Percentiles rank a stretch among this genome's conserved stretches.
Conservation (phyloP, 2,113 vertebrate genomes). For the Melospiza georgiana region DNA sequence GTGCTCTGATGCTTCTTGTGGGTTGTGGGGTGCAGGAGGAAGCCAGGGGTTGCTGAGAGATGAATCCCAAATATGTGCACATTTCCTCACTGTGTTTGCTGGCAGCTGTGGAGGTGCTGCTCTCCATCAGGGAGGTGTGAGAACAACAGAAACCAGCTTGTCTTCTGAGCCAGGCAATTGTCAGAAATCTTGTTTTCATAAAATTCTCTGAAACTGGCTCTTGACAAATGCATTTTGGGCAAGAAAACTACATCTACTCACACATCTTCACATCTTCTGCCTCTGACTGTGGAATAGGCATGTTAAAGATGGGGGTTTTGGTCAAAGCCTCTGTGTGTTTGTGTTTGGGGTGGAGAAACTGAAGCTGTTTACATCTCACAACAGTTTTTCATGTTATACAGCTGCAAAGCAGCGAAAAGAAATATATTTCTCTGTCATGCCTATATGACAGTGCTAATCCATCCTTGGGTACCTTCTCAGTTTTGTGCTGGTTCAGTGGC, state of each 20-base stretch:
- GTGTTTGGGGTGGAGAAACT: not conserved
- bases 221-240: not conserved
- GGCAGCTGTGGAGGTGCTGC: not conserved
- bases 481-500: not conserved
- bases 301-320: not conserved
- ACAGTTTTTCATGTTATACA: not conserved
- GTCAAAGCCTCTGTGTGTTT: not conserved
- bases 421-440: not conserved
- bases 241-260: not conserved
- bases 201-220: not conserved
- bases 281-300: not conserved
- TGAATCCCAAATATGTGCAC: not conserved
- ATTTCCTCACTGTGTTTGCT: not conserved
- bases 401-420: not conserved
- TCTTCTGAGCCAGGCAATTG: not conserved
- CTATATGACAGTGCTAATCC: not conserved
- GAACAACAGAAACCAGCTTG: not conserved
- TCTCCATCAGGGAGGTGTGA: not conserved
- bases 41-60: not conserved
- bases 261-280: not conserved
- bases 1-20: not conserved
- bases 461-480: not conserved
- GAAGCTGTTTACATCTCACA: not conserved
- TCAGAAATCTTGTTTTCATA: not conserved
- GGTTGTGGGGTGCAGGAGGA: not conserved